A percentile compares a stretch with the other conserved stretches of the same genome.
Conservation (phyloP, 1,140 invertebrate genomes). For the Colletes latitarsis region DNA sequence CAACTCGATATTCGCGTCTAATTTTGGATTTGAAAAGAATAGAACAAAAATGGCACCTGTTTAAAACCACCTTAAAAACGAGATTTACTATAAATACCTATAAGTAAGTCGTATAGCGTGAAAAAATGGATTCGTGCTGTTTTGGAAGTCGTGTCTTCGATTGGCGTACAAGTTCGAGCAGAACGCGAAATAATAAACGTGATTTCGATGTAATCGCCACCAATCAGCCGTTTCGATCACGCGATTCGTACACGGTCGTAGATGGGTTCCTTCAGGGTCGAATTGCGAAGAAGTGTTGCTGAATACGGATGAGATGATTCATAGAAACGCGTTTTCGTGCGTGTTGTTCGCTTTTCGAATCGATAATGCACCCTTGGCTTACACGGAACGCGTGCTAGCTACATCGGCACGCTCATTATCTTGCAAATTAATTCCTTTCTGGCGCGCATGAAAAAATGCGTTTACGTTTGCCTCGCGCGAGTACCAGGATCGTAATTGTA, state of each 20-base stretch:
- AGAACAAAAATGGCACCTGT: no score
- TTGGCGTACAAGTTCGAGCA: background rate
- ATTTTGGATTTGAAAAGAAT: no score
- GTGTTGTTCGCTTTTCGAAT: constrained; percentile 50
- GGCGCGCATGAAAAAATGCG: constrained; percentile 41
- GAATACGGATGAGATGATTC: constrained; percentile 55
- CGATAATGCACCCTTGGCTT: constrained; percentile 33
- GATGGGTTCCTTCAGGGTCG: constrained; percentile 38
- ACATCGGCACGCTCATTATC: constrained; percentile 50
- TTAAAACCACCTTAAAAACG: no score
- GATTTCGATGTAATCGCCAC: constrained; percentile 1
- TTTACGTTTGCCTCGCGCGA: constrained; percentile 11
- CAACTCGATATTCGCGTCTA: no score
- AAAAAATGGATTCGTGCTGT: no score
- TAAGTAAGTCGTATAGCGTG: no score
- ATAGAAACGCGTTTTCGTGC: constrained; percentile 42
- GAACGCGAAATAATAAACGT: background rate
- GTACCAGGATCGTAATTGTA: constrained; percentile 33
- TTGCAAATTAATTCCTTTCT: constrained; percentile 55
- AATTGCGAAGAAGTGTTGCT: constrained; percentile 20
- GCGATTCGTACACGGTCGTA: constrained; percentile 16
- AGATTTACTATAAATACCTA: no score
- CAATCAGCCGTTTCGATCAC: background rate
- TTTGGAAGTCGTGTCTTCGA: no score
- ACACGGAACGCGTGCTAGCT: constrained; percentile 41